phyloP scores from a whole-genome alignment of 2,797 vertebrate species.

The Sparidentex hasta region DNA sequence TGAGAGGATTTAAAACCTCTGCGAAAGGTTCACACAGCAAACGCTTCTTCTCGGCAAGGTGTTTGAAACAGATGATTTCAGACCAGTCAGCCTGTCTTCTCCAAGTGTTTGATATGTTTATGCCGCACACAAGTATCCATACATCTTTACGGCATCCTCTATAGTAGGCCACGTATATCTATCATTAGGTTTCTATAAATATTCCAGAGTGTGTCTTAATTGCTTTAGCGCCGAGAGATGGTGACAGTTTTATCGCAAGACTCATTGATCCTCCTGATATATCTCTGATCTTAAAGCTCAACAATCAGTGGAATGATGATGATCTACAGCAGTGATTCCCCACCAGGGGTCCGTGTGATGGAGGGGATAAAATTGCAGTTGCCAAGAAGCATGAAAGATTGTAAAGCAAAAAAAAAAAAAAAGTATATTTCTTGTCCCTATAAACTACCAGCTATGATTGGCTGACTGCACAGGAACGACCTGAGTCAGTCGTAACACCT shows the following conservation, averaged over 20 bases:
- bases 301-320: constrained; percentile 27
- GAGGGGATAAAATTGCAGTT: not conserved
- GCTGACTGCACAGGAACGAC: not conserved
- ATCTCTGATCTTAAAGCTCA: constrained; percentile 32
- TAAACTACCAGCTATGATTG: not conserved
- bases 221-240: constrained; percentile 7
- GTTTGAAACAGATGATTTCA: constrained; percentile 48
- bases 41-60: constrained; percentile 4
- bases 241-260: constrained; percentile 28
- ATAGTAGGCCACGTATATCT: not conserved
- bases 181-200: constrained; percentile 33
- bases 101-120: constrained; percentile 9
- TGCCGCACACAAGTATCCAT: constrained; percentile 1
- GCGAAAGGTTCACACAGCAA: constrained; percentile 47
- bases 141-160: not conserved
- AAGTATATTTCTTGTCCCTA: no score
- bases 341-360: not conserved
- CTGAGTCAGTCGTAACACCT: not conserved
- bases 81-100: constrained; percentile 8
- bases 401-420: not conserved
- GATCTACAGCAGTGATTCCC: constrained; percentile 16
- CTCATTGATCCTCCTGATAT: constrained; percentile 34
- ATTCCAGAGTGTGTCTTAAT: constrained; percentile 2
- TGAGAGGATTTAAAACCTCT: constrained; percentile 48
- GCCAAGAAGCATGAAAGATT: not conserved